Evolutionary conservation across 2,888 invertebrate genomes (phyloP).

Genomic region (Cephalotes varians): DNA sequence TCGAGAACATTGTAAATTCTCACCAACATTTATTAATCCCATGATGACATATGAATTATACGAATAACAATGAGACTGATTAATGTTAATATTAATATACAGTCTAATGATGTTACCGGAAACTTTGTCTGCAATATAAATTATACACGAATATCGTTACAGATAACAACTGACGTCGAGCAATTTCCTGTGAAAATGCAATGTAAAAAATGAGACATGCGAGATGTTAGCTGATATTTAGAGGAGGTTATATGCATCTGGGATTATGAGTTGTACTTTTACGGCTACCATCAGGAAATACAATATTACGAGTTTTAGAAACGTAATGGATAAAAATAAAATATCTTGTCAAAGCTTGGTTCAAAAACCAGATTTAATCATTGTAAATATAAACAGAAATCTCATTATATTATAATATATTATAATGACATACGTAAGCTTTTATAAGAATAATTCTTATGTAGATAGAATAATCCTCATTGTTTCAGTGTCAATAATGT

Average conservation of each 20-base stretch:
- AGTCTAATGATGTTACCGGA: not conserved
- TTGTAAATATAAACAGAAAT: not conserved
- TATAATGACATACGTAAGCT: not conserved
- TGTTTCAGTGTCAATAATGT: not conserved
- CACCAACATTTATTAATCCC: not conserved
- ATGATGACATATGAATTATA: not conserved
- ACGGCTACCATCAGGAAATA: not conserved
- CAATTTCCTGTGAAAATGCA: slow-evolving; percentile 1
- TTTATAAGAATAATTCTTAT: not conserved
- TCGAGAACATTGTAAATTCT: not conserved
- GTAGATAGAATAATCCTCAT: not conserved
- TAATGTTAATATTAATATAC: slow-evolving; percentile 2
- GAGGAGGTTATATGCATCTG: slow-evolving; percentile 13
- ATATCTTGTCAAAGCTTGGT: not conserved
- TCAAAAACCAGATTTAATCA: not conserved
- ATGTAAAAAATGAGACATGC: slow-evolving; percentile 31
- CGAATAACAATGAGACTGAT: not conserved
- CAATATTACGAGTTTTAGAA: not conserved
- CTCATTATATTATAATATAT: too few relatives aligned
- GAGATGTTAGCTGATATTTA: slow-evolving; percentile 17
- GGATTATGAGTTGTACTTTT: slow-evolving; percentile 3
- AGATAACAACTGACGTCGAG: slow-evolving; percentile 11
- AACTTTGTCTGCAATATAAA: slow-evolving; percentile 5
- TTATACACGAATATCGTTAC: slow-evolving; percentile 10
- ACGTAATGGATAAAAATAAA: not conserved